A percentile compares a stretch with the other conserved stretches of the same genome.
phyloP scores from a whole-genome alignment of 2,113 vertebrate genomes.

The Cygnus atratus region DNA sequence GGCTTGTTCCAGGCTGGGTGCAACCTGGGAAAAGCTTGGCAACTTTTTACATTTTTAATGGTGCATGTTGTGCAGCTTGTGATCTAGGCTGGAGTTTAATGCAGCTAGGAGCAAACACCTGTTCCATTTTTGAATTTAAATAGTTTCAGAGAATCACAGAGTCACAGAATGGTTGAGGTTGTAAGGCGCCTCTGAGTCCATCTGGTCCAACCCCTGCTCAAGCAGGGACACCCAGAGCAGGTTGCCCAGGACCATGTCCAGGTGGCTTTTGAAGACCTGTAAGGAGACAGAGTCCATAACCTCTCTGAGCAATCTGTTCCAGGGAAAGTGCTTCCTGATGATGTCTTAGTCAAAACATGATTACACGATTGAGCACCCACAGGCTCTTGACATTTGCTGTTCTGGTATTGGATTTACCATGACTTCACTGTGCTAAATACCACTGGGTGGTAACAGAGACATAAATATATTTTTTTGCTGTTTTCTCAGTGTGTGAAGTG shows the following conservation, averaged over 20 bases:
- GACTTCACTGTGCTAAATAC: neutral
- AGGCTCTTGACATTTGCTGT: neutral
- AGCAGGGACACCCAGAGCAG: neutral
- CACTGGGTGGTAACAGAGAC: neutral
- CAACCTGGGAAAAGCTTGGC: neutral
- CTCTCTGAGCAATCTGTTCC: neutral
- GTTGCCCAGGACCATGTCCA: neutral
- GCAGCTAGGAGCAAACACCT: neutral
- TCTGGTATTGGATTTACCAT: neutral
- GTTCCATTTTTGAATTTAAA: neutral
- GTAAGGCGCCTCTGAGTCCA: neutral
- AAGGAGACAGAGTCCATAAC: neutral
- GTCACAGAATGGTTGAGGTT: neutral
- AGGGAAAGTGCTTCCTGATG: neutral
- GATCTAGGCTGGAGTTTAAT: neutral
- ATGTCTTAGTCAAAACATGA: neutral
- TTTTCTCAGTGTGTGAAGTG: neutral
- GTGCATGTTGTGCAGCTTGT: accelerated
- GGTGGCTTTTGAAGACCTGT: neutral
- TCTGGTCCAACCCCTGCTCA: neutral
- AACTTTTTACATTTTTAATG: accelerated
- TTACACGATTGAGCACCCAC: neutral
- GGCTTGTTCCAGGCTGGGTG: neutral
- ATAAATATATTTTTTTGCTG: neutral
- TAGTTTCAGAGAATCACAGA: neutral